These are phyloP conservation scores for Theristicus caerulescens DNA, from an alignment of 2,113 vertebrate species.

Conservation along the genomic window DNA sequence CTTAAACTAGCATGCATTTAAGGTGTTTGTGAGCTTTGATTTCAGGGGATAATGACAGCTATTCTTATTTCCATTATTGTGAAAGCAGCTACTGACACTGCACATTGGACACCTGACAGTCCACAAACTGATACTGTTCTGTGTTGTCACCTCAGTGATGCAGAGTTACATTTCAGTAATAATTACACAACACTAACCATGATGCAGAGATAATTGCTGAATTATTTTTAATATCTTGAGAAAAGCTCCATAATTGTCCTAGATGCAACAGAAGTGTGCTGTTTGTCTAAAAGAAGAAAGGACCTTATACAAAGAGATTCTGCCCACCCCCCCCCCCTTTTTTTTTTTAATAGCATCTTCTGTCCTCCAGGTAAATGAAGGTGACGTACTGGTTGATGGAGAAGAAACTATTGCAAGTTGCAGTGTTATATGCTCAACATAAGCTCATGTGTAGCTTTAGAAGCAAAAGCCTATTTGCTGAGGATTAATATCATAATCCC, in stretches of 20 bases:
- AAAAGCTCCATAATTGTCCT: neutral
- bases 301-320: neutral
- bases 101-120: neutral
- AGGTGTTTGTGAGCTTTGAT: neutral
- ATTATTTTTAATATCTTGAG: neutral
- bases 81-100: neutral
- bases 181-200: neutral
- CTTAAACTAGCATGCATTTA: neutral
- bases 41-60: neutral
- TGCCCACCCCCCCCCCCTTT: accelerated
- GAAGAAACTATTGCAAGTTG: neutral
- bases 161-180: neutral
- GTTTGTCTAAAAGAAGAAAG: neutral
- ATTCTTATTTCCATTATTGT: neutral
- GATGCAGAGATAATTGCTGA: neutral
- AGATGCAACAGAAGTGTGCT: neutral
- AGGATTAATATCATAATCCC: neutral
- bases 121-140: neutral
- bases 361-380: neutral
- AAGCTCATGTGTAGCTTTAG: neutral
- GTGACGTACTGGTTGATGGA: neutral
- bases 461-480: neutral
- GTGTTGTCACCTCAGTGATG: neutral
- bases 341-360: neutral
- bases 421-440: neutral